Base-by-base conservation (phyloP, 2,888 invertebrate species). In the Drosophila diplacantha region DNA sequence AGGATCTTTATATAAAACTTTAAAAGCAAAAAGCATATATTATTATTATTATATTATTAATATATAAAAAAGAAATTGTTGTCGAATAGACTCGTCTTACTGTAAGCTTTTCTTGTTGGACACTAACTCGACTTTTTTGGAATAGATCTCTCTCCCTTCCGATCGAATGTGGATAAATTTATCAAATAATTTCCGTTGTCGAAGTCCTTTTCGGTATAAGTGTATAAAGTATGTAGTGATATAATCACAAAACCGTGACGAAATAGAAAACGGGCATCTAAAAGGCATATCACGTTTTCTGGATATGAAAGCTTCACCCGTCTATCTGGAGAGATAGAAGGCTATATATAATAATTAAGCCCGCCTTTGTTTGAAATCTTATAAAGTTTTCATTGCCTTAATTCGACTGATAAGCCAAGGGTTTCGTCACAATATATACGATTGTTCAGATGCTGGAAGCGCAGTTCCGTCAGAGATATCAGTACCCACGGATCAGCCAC, bases 401-500 rank as follows among this genome's bases (percentile, higher is more conserved):
- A n/a, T 41, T 26, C 7, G 3, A 26, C 38, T 58, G 73, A 64
- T 52, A 62, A 61, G 24, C 22, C 11, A 12, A 31, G 11, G 8
- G 29, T 24, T 35, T 50, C 29, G 26, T 16, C 16, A 16, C 14
- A 60, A 51, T 69, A 72, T 51, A 72, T 59, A 31, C 37, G 26
- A n/a, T 32, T 43, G 35, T 24, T n/a, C 12, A 54, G 58, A 37
- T 22, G 37, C 31, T 44, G 24, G 4, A 18, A 3, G 18, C 9
- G 24, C 54, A 58, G 37, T 37, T 31, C 24, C 9, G n/a, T 6
- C 3, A 5, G 22, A 43, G 37, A 24, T 29, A 18, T 12, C 43
- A 44, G 54, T 22, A 35, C 1, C n/a, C 22, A 5, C 22, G n/a
- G 2, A 52, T 7, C 38, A 41, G 20, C n/a, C 35, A 37, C 5